These are phyloP conservation scores for Myanophis thanlyinensis DNA, from an alignment of 2,113 vertebrate genomes.

Conservation along the genomic window DNA sequence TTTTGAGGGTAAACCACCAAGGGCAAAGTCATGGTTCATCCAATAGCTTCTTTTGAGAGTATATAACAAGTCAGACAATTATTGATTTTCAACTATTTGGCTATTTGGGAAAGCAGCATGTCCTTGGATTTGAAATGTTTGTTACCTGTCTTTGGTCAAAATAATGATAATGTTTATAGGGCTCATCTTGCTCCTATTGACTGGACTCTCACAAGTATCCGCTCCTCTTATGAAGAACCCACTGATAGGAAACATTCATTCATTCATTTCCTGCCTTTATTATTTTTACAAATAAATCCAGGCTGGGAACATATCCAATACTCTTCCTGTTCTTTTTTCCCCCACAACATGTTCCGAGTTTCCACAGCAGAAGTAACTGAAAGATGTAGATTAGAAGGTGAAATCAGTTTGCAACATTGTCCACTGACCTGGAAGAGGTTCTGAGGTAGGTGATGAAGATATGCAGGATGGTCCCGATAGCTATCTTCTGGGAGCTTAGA, in stretches of 20 bases:
- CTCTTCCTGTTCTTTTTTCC: background rate
- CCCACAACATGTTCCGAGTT: background rate
- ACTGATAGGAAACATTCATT: background rate
- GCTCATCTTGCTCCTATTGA: background rate
- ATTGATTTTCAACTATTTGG: background rate
- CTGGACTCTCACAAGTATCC: background rate
- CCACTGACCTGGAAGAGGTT: background rate
- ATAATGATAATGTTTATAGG: background rate
- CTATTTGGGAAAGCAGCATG: background rate
- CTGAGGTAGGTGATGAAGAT: background rate
- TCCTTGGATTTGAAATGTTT: background rate
- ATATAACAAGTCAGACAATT: background rate
- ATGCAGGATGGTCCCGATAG: background rate
- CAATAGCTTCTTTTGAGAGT: background rate
- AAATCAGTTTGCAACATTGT: background rate
- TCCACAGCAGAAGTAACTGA: background rate
- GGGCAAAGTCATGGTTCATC: background rate
- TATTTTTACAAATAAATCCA: background rate
- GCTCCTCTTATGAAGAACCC: background rate
- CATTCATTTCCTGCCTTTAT: background rate
- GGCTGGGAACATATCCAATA: background rate
- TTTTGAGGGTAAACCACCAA: background rate
- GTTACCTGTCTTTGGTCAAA: background rate
- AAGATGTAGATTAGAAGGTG: background rate
- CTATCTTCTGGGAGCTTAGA: background rate